These are phyloP conservation scores for Eilema caniola DNA, from an alignment of 2,888 invertebrate species.

Conservation along the genomic window DNA sequence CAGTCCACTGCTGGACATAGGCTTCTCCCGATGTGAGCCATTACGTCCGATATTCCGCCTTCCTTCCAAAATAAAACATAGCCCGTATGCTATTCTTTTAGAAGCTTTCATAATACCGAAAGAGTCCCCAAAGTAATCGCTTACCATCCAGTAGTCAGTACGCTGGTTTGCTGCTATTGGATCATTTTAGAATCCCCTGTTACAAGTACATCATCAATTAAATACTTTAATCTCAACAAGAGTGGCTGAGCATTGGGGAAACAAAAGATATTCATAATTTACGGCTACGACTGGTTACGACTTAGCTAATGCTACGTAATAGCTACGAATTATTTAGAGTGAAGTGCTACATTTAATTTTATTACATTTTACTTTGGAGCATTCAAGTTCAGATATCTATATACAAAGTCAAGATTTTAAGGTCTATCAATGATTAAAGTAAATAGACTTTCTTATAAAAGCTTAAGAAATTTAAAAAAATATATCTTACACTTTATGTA, in stretches of 20 bases:
- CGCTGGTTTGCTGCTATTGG: background rate
- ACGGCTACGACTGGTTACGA: conserved; percentile 33
- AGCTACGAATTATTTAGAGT: conserved; percentile 30
- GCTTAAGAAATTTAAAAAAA: no score
- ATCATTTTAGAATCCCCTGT: background rate
- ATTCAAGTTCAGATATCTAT: background rate
- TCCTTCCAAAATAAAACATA: no score
- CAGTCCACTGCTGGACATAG: no score
- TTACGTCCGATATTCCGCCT: no score
- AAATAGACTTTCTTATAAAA: no score
- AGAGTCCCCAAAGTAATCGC: no score
- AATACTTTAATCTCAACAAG: background rate
- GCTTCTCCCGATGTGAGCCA: no score
- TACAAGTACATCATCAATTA: background rate
- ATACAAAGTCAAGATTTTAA: background rate
- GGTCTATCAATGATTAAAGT: background rate
- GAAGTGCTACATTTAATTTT: background rate
- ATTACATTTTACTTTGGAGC: background rate
- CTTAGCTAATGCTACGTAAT: conserved; percentile 38
- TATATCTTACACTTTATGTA: no score
- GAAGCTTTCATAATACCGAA: no score
- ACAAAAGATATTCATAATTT: conserved; percentile 15
- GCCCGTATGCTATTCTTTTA: no score
- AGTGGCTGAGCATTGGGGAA: background rate
- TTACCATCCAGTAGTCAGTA: no score